A percentile compares a stretch with the other conserved stretches of the same genome.
Conservation (phyloP, 2,113 vertebrate species). For the Myiozetetes cayanensis region DNA sequence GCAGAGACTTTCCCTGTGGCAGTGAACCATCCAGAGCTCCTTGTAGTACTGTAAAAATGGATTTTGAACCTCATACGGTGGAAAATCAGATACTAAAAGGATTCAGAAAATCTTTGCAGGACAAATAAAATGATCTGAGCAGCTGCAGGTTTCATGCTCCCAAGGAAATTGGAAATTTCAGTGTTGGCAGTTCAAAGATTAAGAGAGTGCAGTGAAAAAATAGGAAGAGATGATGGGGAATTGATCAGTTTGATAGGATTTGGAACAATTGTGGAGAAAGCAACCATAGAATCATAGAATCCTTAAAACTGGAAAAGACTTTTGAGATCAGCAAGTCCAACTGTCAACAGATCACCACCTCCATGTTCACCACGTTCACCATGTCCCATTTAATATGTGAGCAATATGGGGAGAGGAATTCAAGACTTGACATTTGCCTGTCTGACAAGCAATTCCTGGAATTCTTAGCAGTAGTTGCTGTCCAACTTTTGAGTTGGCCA, state of each 20-base stretch:
- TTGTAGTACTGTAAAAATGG: background rate
- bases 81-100: background rate
- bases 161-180: background rate
- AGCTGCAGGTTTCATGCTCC: background rate
- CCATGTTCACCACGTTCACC: background rate
- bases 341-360: rapidly evolving
- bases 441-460: background rate
- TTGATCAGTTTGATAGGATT: background rate
- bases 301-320: rapidly evolving
- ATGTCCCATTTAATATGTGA: background rate
- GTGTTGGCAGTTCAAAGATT: background rate
- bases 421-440: background rate
- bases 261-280: background rate
- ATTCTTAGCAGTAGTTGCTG: background rate
- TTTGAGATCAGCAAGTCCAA: background rate
- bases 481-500: background rate
- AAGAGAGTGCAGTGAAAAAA: background rate
- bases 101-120: background rate
- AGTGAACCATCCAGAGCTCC: background rate
- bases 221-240: background rate
- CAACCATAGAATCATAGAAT: background rate
- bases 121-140: background rate
- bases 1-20: background rate
- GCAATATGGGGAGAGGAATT: background rate
- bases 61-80: background rate